phyloP scores from a whole-genome alignment of 2,797 vertebrate genomes.

The Falco berigora region DNA sequence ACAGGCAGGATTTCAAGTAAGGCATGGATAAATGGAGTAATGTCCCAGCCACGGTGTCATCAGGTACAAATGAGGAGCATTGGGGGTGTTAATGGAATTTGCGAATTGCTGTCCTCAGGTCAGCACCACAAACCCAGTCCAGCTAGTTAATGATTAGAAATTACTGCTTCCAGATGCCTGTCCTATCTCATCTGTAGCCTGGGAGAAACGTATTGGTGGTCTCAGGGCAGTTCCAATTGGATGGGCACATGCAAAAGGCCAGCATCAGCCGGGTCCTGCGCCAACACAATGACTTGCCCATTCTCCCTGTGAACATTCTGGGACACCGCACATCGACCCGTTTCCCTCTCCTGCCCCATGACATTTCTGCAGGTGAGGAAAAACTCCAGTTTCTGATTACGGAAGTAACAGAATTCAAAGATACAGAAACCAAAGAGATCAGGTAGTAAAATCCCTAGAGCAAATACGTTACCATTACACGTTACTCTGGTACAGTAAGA shows the following conservation, averaged over 20 bases:
- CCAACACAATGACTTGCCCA: neutral
- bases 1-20: neutral
- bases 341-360: neutral
- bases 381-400: neutral
- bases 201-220: neutral
- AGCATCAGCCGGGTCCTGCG: neutral
- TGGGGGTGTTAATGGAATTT: neutral
- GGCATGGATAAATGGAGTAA: neutral
- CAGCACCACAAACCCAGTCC: neutral
- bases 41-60: neutral
- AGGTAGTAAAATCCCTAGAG: neutral
- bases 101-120: neutral
- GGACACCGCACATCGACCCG: neutral
- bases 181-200: neutral
- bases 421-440: neutral
- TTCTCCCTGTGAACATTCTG: neutral
- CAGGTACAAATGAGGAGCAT: neutral
- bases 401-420: neutral
- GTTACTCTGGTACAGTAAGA: neutral
- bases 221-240: neutral
- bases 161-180: neutral
- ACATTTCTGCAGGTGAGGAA: neutral
- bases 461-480: neutral
- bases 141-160: constrained; percentile 59
- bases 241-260: neutral